Conservation (phyloP, 2,113 vertebrate species). For the Excalfactoria chinensis region DNA sequence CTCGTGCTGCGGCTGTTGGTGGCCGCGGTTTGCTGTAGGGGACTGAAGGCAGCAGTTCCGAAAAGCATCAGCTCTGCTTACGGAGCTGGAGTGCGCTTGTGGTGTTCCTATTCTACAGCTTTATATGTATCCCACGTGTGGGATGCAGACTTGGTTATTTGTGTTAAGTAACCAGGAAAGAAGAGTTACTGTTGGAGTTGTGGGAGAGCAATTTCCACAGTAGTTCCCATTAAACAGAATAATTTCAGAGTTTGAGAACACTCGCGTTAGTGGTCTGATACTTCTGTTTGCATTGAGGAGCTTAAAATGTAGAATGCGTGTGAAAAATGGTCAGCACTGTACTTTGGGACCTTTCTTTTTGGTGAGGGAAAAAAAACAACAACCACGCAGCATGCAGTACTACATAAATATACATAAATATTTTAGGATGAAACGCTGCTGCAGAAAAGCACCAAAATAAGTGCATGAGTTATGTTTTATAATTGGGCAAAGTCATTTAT, state of each 20-base stretch:
- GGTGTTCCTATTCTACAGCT: background rate
- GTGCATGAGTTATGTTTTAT: background rate
- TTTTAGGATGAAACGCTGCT: background rate
- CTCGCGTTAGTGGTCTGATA: background rate
- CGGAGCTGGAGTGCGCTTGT: no score
- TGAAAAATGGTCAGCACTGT: background rate
- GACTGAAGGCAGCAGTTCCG: background rate
- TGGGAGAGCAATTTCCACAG: background rate
- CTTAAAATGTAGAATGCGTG: background rate
- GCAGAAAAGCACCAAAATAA: background rate
- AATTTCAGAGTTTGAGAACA: background rate
- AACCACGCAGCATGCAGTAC: background rate
- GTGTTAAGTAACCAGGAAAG: background rate
- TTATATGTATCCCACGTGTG: background rate
- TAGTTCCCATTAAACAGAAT: background rate
- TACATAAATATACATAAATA: background rate
- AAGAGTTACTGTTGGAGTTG: background rate
- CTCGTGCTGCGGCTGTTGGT: background rate
- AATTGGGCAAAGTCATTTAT: conserved; percentile 12
- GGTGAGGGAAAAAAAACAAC: background rate
- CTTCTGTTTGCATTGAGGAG: background rate
- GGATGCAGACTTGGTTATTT: background rate
- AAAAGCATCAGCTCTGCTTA: background rate
- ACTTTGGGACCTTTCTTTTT: background rate
- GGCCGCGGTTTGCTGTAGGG: background rate